These are phyloP conservation scores for Eira barbara DNA, from an alignment of 2,113 vertebrate genomes.

Conservation along the genomic window DNA sequence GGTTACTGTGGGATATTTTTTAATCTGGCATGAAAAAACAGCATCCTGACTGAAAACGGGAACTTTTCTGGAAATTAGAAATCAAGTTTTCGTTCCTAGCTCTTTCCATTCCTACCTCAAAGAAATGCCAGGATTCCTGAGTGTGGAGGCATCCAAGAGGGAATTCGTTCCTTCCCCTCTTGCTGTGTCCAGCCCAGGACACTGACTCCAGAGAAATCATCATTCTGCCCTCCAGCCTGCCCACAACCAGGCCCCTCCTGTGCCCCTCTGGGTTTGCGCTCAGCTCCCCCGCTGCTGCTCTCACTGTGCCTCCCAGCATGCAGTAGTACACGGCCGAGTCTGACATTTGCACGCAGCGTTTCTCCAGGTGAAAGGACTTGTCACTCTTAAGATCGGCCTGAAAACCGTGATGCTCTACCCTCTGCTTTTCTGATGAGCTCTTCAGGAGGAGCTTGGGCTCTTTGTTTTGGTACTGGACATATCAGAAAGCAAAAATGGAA, in stretches of 20 bases:
- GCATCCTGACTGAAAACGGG: background rate
- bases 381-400: background rate
- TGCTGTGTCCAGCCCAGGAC: rapidly evolving
- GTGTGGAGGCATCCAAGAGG: background rate
- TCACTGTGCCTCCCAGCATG: conserved; percentile 5
- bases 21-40: background rate
- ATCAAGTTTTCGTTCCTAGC: background rate
- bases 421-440: background rate
- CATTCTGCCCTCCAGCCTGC: background rate
- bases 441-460: background rate
- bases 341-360: background rate
- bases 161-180: background rate
- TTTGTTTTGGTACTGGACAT: conserved; percentile 21
- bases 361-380: conserved; percentile 14
- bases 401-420: background rate
- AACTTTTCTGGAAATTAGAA: background rate
- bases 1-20: background rate
- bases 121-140: background rate
- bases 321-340: conserved; percentile 54
- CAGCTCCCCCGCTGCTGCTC: background rate
- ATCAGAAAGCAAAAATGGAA: background rate
- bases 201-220: background rate
- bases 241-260: background rate
- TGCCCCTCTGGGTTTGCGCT: background rate
- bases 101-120: background rate